Base-by-base conservation (phyloP, 2,888 invertebrate species). In the Dioctria linearis region DNA sequence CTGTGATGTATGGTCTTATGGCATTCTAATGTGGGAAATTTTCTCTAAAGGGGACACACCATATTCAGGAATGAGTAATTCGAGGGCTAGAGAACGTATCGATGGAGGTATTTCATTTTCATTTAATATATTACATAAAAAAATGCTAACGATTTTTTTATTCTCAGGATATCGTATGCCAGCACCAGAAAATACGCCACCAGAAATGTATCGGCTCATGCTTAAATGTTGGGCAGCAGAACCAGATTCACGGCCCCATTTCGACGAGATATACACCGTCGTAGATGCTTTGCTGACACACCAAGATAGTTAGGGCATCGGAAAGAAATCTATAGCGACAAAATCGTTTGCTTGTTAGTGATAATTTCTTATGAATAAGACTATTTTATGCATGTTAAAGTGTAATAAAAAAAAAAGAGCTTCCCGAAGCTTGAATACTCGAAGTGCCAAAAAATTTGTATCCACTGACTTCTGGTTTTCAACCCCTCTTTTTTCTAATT, bases 1-100 rank as follows among this genome's bases (percentile, higher is more conserved):
- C 5, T 98, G 98, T 89, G 98, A 98, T 90, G 97, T 98, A 66
- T 98, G 98, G 98, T 98, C 97, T 86, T 98, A 96, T 88, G 98
- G 98, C 3, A 95, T 98, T 84, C 90, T 98, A 80, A 95, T 96
- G 91, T 98, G 98, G 98, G 98, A 98, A 90, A 96, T 98, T 86
- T 98, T 98, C 90, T 95, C 98, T 0, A 93, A 94, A 87, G 98
- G 98, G 0, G 95, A 95, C 84, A 97, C 96, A 76, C 98, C 98
- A 0, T 98, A 98, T 87, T 94, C 94, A 57, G 98, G 98, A 42
- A 93, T 97, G 93, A 96, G 95, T 85, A 98, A 98, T 90, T 95
- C 96, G 8, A 94, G 96, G 86, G 97, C 98, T 0, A 91, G 98
- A 82, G 97, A 98, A 90, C 95, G 95, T 90, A 97, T 98, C 83